A percentile compares a stretch with the other conserved stretches of the same genome.
Evolutionary conservation across 2,797 vertebrate genomes (phyloP).

Genomic region (Pithecia hirsuta): DNA sequence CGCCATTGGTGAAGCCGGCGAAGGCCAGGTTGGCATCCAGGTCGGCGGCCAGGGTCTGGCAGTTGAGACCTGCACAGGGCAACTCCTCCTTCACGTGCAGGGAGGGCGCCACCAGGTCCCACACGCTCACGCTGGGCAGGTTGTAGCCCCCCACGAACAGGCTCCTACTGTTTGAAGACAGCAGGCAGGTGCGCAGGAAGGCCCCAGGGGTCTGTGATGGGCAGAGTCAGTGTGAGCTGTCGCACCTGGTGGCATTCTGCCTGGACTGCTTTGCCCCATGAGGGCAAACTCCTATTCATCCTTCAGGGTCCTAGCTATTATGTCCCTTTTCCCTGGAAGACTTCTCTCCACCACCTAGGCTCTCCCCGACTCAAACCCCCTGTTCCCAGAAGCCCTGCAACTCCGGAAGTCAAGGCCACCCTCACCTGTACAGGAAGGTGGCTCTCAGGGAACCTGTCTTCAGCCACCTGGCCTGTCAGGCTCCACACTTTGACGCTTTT

Average conservation of each 20-base stretch:
- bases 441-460: conserved; percentile 49
- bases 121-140: conserved; percentile 6
- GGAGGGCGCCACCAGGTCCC: conserved; percentile 38
- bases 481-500: conserved; percentile 90
- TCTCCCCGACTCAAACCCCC: not conserved
- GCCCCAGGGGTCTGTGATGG: not conserved
- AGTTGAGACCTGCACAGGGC: conserved; percentile 86
- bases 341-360: not conserved
- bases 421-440: conserved; percentile 27
- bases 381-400: not conserved
- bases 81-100: conserved; percentile 75
- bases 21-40: conserved; percentile 88
- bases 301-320: not conserved
- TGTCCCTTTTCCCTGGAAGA: not conserved
- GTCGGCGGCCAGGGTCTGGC: conserved; percentile 87
- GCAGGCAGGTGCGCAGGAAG: conserved; percentile 55
- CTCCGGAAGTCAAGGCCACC: rapidly evolving
- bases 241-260: too few species aligned
- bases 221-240: rapidly evolving
- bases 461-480: conserved; percentile 84
- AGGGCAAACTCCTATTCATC: not conserved
- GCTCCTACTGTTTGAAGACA: conserved; percentile 86
- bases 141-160: not conserved
- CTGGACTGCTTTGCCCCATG: not conserved
- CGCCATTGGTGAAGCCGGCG: conserved; percentile 87